Conservation (phyloP, 2,888 invertebrate species). For the Erebia palarica region DNA sequence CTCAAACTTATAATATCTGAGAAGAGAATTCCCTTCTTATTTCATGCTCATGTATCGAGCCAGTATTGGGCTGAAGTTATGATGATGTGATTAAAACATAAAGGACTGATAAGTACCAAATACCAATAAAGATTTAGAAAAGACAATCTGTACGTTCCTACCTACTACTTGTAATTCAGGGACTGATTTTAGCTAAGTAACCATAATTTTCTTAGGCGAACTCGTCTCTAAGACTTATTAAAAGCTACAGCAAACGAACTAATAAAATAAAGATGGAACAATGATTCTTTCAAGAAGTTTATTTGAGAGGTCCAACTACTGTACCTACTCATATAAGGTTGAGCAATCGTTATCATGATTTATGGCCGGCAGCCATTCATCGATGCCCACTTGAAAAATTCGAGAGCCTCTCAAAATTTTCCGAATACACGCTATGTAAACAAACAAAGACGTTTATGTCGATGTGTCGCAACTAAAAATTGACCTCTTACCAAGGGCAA, state of each 20-base stretch:
- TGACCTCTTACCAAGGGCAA: constrained; percentile 74
- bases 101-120: too few species aligned
- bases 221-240: too few species aligned
- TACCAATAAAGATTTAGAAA: too few species aligned
- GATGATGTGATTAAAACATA: too few species aligned
- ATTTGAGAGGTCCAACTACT: neutral
- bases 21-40: too few species aligned
- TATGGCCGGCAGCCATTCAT: constrained; percentile 48
- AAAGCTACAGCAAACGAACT: neutral
- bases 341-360: constrained; percentile 38
- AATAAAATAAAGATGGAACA: neutral
- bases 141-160: too few species aligned
- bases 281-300: constrained; percentile 2
- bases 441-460: constrained; percentile 63
- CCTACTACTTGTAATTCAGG: too few species aligned
- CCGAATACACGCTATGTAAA: constrained; percentile 66
- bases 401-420: constrained; percentile 70
- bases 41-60: too few species aligned
- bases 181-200: too few species aligned
- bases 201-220: too few species aligned
- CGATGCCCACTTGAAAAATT: constrained; percentile 63
- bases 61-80: too few species aligned
- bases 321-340: constrained; percentile 23
- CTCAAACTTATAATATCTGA: too few species aligned
- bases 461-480: constrained; percentile 66